phyloP scores from a whole-genome alignment of 2,888 invertebrate genomes.

The Metallyticus violacea region DNA sequence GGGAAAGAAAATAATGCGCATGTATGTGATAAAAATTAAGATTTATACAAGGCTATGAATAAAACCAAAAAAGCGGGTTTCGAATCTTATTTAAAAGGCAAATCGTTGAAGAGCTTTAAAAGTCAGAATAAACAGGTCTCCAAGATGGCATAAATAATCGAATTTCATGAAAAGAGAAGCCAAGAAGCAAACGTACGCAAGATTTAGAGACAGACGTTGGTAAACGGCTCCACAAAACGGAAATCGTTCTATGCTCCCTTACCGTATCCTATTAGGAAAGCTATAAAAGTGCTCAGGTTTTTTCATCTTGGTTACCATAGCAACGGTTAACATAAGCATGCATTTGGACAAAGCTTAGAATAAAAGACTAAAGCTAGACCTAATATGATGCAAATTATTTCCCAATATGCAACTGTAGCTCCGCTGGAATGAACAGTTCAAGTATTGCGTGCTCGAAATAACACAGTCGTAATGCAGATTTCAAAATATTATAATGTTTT shows the following conservation, averaged over 20 bases:
- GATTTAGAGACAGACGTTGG: background rate
- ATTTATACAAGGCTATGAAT: background rate
- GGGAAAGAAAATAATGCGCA: background rate
- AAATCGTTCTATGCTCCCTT: background rate
- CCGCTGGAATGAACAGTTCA: no score
- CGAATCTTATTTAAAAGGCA: background rate
- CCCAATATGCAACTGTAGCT: no score
- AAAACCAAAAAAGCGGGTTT: background rate
- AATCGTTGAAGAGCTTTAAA: background rate
- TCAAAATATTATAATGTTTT: no score
- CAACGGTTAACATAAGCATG: no score
- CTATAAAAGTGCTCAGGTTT: background rate
- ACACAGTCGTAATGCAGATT: no score
- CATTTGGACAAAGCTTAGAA: no score
- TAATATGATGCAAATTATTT: no score
- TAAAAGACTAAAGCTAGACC: no score
- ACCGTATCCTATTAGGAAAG: background rate
- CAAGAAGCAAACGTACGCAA: background rate
- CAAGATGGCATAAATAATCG: background rate
- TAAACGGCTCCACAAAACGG: background rate
- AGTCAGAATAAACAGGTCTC: background rate
- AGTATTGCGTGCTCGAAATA: no score
- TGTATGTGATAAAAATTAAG: background rate
- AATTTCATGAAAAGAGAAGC: background rate
- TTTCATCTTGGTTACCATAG: background rate